A percentile compares a stretch with the other conserved stretches of the same genome.
Conservation (phyloP, 2,797 vertebrate genomes). For the Catamblyrhynchus diadema region DNA sequence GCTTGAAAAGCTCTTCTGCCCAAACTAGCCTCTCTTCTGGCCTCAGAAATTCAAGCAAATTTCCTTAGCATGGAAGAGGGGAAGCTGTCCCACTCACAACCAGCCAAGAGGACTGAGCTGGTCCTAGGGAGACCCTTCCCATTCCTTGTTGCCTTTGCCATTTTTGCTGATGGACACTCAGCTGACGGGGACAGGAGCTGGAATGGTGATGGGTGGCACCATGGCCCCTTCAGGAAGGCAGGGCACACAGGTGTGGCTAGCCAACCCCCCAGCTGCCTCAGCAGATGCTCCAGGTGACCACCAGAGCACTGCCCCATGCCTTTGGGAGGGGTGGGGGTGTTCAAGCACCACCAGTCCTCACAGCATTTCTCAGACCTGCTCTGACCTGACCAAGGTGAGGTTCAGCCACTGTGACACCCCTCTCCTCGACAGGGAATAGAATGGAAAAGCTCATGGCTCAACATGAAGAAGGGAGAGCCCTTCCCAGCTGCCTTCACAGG, state of each 20-base stretch:
- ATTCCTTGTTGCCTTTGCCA: neutral
- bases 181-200: neutral
- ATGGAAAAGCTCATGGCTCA: neutral
- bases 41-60: neutral
- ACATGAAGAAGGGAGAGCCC: neutral
- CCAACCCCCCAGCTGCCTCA: neutral
- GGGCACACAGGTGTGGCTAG: neutral
- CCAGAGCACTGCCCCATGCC: neutral
- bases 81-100: neutral
- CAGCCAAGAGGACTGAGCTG: neutral
- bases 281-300: neutral
- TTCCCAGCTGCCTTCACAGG: neutral
- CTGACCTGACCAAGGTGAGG: neutral
- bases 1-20: neutral
- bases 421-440: fast-evolving
- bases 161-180: neutral
- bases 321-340: fast-evolving
- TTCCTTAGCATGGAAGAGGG: neutral
- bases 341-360: neutral
- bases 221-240: neutral
- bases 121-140: neutral
- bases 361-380: neutral
- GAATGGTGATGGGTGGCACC: neutral
- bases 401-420: neutral
- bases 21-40: neutral